A percentile compares a stretch with the other conserved stretches of the same genome.
Evolutionary conservation across 1,140 invertebrate species (phyloP).

Genomic region (Leptonema lineaticorne): DNA sequence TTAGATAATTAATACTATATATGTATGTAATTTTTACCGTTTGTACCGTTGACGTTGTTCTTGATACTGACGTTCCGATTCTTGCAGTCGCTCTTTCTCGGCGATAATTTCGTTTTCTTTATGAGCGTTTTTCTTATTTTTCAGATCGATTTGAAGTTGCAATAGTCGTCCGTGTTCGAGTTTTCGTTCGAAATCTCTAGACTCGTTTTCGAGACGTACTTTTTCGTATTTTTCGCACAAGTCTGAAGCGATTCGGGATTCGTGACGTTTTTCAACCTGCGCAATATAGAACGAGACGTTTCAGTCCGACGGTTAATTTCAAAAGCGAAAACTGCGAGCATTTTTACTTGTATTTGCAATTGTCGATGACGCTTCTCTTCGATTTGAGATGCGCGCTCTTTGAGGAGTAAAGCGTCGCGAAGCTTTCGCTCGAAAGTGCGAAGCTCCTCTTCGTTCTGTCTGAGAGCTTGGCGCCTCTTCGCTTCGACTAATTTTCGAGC

Average conservation of each 20-base stretch:
- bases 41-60: background rate
- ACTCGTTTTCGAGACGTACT: too few species aligned
- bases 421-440: conserved; percentile 28
- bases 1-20: background rate
- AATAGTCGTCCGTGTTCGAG: background rate
- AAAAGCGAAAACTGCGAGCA: background rate
- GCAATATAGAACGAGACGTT: background rate
- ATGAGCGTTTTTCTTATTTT: background rate
- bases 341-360: conserved; percentile 27
- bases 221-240: too few species aligned
- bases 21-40: conserved; percentile 20
- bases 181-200: too few species aligned
- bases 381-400: conserved; percentile 36
- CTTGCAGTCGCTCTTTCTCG: background rate
- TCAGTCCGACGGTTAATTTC: background rate
- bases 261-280: conserved; percentile 1
- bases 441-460: conserved; percentile 34
- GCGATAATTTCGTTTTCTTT: background rate
- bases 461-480: conserved; percentile 14
- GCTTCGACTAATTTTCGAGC: background rate
- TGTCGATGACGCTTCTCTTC: conserved; percentile 34
- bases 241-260: too few species aligned
- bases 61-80: background rate
- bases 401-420: conserved; percentile 19
- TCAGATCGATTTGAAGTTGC: conserved; percentile 16